phyloP scores from a whole-genome alignment of 2,888 invertebrate species.

The Automeris io region DNA sequence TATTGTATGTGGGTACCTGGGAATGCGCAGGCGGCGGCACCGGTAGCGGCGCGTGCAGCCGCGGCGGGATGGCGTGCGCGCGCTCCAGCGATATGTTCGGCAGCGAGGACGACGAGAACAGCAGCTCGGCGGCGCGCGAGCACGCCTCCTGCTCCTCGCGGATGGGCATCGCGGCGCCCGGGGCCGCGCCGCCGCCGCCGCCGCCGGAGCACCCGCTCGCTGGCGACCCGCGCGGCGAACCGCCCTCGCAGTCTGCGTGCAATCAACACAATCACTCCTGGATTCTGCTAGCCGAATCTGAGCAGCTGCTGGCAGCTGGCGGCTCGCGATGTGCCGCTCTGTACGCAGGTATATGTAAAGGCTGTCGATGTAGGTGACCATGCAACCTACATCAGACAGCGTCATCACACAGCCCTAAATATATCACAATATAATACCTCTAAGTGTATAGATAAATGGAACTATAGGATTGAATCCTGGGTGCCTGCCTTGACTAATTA shows the following conservation, averaged over 20 bases:
- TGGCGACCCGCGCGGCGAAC: slow-evolving; percentile 79
- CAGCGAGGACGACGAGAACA: slow-evolving; percentile 97
- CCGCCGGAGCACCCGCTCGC: slow-evolving; percentile 74
- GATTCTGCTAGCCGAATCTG: too few species aligned
- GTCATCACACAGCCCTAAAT: too few species aligned
- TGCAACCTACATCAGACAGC: too few species aligned
- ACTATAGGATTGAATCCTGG: too few species aligned
- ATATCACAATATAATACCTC: too few species aligned
- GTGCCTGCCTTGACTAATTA: too few species aligned
- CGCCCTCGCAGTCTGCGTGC: slow-evolving; percentile 51
- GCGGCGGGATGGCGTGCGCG: slow-evolving; percentile 84
- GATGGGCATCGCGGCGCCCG: slow-evolving; percentile 80
- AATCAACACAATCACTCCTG: not conserved
- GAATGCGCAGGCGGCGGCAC: slow-evolving; percentile 77
- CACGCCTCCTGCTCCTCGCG: slow-evolving; percentile 88
- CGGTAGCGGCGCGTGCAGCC: slow-evolving; percentile 60
- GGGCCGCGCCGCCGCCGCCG: slow-evolving; percentile 64
- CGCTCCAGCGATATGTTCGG: slow-evolving; percentile 96
- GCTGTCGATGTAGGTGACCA: too few species aligned
- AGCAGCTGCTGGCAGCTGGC: too few species aligned
- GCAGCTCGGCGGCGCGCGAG: slow-evolving; percentile 82
- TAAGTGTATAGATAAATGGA: too few species aligned
- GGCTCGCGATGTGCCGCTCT: not conserved
- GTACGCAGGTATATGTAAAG: too few species aligned
- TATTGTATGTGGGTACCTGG: slow-evolving; percentile 63